Evolutionary conservation across 2,113 vertebrate species (phyloP), one percentile per base, ranked within the genome.

Genomic region (Corythaixoides concolor): DNA sequence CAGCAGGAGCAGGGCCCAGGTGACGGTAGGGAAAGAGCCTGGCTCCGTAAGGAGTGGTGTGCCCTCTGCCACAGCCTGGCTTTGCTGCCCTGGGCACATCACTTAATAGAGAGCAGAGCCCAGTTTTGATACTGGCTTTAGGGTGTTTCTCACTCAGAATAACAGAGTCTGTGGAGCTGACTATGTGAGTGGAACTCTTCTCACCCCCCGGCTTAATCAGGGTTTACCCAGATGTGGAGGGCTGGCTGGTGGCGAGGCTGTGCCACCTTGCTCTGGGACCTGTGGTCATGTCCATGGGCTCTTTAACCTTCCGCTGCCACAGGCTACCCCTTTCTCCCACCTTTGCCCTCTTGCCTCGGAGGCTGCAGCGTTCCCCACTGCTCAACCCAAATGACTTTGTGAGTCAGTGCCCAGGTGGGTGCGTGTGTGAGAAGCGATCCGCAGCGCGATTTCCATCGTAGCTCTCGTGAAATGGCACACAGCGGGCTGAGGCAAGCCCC

Each of bases 221-320:
- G 8, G 27, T 7, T 52, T 50, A 15, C 32, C 28, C 60, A n/a
- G 4, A 21, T 0, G 4, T 8, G 17, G 37, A 47, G 60, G 28
- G 43, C 66, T 73, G 66, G 53, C 20, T 45, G 60, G 49, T 43
- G 56, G 12, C 3, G 2, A 41, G 58, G 53, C 50, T 23, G 81
- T 66, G n/a, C 14, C 60, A 21, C 68, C n/a, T 30, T 30, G 15
- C 12, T 30, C 24, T 47, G 68, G 28, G 39, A 22, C 19, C 39
- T 26, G 15, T 1, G 5, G 20, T 72, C 4, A 1, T 0, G 3
- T 8, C 63, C 5, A 0, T 2, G 35, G 55, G 50, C 56, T 22
- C 21, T 58, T 37, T 16, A 49, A 3, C 22, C 50, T 72, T 26
- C 52, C 9, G 16, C 23, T 43, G 47, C n/a, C 30, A 17, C 32